A percentile compares a stretch with the other conserved stretches of the same genome.
These are phyloP conservation scores for Aegithalos caudatus DNA, from an alignment of 2,113 vertebrate species.

Conservation along the genomic window DNA sequence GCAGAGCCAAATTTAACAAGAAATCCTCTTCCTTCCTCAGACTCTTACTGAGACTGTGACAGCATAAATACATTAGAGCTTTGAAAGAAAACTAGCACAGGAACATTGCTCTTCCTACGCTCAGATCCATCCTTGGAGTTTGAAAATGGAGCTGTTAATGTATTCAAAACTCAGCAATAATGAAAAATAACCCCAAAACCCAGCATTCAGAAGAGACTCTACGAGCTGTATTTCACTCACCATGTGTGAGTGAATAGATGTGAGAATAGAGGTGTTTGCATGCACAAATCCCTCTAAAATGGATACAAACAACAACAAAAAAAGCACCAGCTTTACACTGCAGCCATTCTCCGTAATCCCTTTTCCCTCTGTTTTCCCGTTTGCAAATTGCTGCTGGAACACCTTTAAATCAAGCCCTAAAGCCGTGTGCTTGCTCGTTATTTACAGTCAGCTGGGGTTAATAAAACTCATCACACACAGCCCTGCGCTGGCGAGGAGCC, in stretches of 20 bases:
- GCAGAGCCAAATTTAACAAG: not conserved
- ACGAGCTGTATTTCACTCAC: not conserved
- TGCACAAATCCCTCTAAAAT: not conserved
- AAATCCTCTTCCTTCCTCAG: not conserved
- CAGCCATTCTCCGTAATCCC: not conserved
- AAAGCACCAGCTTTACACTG: not conserved
- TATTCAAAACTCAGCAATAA: not conserved
- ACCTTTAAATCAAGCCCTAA: constrained; percentile 50
- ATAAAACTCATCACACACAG: constrained; percentile 36
- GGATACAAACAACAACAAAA: not conserved
- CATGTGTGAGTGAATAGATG: fast-evolving
- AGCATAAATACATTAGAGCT: not conserved
- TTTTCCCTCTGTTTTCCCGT: not conserved
- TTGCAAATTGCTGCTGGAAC: constrained; percentile 14
- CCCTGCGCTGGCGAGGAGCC: not conserved
- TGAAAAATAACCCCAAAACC: not conserved
- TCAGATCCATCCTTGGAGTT: not conserved
- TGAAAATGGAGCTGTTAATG: not conserved
- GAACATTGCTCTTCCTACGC: not conserved
- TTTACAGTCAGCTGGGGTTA: constrained; percentile 53
- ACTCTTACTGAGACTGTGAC: not conserved
- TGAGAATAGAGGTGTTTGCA: not conserved
- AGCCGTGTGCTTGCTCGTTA: not conserved
- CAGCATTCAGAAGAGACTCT: not conserved
- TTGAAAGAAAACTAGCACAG: not conserved